phyloP scores from a whole-genome alignment of 1,140 invertebrate genomes.

The Drosophila kepulauana region DNA sequence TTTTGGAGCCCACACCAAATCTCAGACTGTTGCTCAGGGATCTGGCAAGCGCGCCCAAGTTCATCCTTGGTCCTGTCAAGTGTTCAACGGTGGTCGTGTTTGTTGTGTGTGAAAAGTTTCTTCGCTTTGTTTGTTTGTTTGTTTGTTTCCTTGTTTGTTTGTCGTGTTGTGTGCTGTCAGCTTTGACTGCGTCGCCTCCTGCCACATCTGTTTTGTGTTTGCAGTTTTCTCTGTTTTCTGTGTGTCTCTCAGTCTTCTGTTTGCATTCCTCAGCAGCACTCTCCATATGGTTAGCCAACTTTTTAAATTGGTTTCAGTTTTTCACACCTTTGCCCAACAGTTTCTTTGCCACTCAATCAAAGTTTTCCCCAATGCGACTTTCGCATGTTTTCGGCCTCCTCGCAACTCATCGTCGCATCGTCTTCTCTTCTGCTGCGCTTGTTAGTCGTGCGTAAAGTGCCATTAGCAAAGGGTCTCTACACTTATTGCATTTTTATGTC shows the following conservation, averaged over 20 bases:
- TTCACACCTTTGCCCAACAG: conserved; percentile 70
- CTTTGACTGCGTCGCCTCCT: conserved; percentile 40
- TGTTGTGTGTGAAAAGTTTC: conserved; percentile 33
- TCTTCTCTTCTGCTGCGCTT: conserved; percentile 50
- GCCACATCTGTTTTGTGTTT: conserved; percentile 8
- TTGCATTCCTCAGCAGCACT: conserved; percentile 32
- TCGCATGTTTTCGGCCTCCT: conserved; percentile 47
- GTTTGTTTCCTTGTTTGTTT: conserved; percentile 32
- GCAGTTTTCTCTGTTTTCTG: neutral
- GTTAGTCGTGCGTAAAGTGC: conserved; percentile 79
- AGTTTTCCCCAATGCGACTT: conserved; percentile 50
- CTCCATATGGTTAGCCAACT: conserved; percentile 78
- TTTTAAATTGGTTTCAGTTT: conserved; percentile 82
- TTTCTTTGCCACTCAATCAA: conserved; percentile 74
- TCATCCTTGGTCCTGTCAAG: conserved; percentile 60
- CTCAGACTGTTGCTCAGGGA: conserved; percentile 58
- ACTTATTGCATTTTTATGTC: conserved; percentile 80
- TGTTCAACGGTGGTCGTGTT: conserved; percentile 39
- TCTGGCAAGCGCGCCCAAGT: conserved; percentile 59
- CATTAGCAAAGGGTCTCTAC: conserved; percentile 70
- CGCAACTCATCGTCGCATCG: neutral
- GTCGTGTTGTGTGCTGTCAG: conserved; percentile 46
- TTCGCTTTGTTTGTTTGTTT: conserved; percentile 48
- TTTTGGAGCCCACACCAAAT: conserved; percentile 29
- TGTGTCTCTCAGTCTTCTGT: conserved; percentile 1